These are phyloP conservation scores for Odontothrips loti DNA, from an alignment of 2,888 invertebrate species.

Conservation along the genomic window DNA sequence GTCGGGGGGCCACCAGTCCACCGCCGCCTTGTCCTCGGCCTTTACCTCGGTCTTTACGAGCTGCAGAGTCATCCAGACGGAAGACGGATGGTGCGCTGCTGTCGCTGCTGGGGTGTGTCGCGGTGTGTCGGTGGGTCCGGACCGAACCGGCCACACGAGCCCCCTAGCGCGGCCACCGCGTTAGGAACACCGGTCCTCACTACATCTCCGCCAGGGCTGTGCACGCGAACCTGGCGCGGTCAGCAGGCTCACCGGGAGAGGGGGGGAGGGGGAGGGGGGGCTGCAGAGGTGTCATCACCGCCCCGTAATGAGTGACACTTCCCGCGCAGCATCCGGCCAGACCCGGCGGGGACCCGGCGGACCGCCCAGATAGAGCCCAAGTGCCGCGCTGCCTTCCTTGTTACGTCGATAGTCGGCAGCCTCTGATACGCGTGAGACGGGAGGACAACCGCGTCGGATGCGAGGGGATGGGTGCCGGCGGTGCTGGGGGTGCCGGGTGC, in stretches of 20 bases:
- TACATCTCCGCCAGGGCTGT: no score
- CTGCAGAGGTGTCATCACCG: neutral
- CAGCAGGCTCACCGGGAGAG: no score
- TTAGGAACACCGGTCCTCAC: no score
- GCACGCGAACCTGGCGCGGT: no score
- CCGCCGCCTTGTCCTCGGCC: no score
- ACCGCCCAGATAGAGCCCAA: neutral
- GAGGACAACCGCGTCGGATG: neutral
- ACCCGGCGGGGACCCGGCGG: neutral
- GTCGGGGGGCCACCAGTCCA: no score
- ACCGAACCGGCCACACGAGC: no score
- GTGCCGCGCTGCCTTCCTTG: neutral
- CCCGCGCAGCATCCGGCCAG: neutral
- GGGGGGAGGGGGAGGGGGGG: neutral
- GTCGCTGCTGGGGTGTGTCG: neutral
- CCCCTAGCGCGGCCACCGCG: no score
- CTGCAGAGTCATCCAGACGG: no score
- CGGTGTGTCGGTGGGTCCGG: neutral
- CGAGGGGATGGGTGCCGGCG: neutral
- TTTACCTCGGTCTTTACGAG: no score
- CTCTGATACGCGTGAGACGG: neutral
- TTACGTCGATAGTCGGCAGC: neutral
- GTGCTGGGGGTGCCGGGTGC: neutral
- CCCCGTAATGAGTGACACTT: neutral
- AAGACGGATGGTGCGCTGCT: no score